Conservation (phyloP, 1,140 invertebrate genomes). For the Zaprionus taronus region DNA sequence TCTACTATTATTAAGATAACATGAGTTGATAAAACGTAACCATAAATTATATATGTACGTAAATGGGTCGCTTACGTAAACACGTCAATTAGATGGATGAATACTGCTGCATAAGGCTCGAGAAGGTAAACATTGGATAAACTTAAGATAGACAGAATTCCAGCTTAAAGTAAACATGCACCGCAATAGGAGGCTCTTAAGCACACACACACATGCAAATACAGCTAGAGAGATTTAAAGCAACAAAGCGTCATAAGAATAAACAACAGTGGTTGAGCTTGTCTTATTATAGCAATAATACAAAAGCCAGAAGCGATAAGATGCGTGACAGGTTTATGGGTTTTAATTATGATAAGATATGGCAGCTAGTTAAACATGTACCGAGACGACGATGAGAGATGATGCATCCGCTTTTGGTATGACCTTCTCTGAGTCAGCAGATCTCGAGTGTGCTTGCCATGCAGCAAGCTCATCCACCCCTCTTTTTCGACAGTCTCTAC, state of each 20-base stretch:
- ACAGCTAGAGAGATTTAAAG: slow-evolving; percentile 42
- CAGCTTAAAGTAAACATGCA: slow-evolving; percentile 35
- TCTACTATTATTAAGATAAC: slow-evolving; percentile 25
- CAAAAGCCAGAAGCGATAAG: slow-evolving; percentile 41
- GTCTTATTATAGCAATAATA: slow-evolving; percentile 29
- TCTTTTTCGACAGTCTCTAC: not conserved
- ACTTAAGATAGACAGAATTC: slow-evolving; percentile 29
- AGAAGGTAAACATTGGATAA: slow-evolving; percentile 36
- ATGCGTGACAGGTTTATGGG: slow-evolving; percentile 22
- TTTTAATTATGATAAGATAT: slow-evolving; percentile 42
- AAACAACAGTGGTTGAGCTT: slow-evolving; percentile 34
- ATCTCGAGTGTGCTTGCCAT: not conserved
- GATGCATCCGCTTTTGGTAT: slow-evolving; percentile 26
- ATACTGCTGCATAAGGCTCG: slow-evolving; percentile 47
- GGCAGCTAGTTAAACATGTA: slow-evolving; percentile 22
- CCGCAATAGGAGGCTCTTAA: slow-evolving; percentile 19
- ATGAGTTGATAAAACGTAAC: slow-evolving; percentile 7
- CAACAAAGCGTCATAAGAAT: slow-evolving; percentile 34
- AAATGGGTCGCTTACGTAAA: slow-evolving; percentile 54
- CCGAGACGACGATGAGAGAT: not conserved
- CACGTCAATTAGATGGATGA: slow-evolving; percentile 41
- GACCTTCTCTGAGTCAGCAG: slow-evolving; percentile 35
- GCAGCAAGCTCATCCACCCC: not conserved
- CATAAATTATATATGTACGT: slow-evolving; percentile 24
- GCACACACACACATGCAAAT: slow-evolving; percentile 24